Percentiles rank a stretch among this genome's conserved stretches.
phyloP scores from a whole-genome alignment of 1,140 invertebrate genomes.

The Dinothrombium tinctorium region DNA sequence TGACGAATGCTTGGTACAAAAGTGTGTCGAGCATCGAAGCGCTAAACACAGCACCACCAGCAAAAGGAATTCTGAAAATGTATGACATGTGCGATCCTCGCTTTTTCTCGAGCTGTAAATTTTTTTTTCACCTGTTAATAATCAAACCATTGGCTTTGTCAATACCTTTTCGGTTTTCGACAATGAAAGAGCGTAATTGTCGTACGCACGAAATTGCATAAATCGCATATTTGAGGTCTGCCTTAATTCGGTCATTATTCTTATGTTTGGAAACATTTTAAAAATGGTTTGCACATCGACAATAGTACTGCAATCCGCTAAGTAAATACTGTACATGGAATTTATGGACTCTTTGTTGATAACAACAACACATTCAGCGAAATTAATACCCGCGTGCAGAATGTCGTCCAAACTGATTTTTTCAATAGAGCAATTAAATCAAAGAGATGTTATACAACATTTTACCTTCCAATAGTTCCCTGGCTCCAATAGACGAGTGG shows the following conservation, averaged over 20 bases:
- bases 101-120: constrained; percentile 46
- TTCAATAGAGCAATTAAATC: too few relatives aligned
- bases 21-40: constrained; percentile 36
- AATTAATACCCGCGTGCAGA: too few relatives aligned
- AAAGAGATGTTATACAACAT: too few relatives aligned
- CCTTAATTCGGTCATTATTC: constrained; percentile 91
- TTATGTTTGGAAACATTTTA: constrained; percentile 93
- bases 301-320: too few relatives aligned
- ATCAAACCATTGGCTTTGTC: too few relatives aligned
- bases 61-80: constrained; percentile 95
- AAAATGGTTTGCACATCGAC: constrained; percentile 96
- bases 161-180: constrained; percentile 99
- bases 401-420: too few relatives aligned
- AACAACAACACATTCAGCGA: too few relatives aligned
- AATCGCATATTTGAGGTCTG: constrained; percentile 97
- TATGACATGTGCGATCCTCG: constrained; percentile 92
- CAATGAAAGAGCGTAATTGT: constrained; percentile 80
- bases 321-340: too few relatives aligned
- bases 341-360: too few relatives aligned
- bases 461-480: too few relatives aligned
- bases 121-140: too few relatives aligned
- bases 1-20: constrained; percentile 60
- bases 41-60: constrained; percentile 87
- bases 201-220: constrained; percentile 91
- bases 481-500: constrained; percentile 85